Evolutionary conservation across 2,113 vertebrate species (phyloP).

Genomic region (Thomomys bottae): DNA sequence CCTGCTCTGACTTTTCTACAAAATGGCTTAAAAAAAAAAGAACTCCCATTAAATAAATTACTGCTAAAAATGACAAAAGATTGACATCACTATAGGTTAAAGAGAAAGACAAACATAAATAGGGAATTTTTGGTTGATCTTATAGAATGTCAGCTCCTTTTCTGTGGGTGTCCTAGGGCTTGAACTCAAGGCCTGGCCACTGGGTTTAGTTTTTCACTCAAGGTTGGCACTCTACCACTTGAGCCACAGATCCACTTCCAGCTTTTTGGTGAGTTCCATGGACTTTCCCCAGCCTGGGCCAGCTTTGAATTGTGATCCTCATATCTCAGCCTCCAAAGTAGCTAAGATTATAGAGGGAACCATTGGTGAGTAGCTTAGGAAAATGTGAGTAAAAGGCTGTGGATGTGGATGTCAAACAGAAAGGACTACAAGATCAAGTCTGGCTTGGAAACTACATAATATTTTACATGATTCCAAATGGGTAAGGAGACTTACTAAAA

Average conservation of each 20-base stretch:
- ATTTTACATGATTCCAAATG: rapidly evolving
- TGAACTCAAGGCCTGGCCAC: too few species aligned
- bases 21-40: neutral
- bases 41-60: neutral
- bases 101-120: neutral
- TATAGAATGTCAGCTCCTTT: neutral
- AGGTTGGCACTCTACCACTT: too few species aligned
- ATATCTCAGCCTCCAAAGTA: too few species aligned
- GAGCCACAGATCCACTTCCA: too few species aligned
- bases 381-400: neutral
- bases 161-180: neutral
- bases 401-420: neutral
- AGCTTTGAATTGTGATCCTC: too few species aligned
- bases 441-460: neutral
- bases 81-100: neutral
- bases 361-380: neutral
- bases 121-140: neutral
- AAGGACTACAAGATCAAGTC: neutral
- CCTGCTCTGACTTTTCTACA: neutral
- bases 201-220: too few species aligned
- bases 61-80: constrained; percentile 31
- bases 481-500: neutral
- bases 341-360: too few species aligned
- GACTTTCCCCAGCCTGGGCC: too few species aligned
- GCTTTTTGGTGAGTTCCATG: too few species aligned